These are phyloP conservation scores for Sparus aurata DNA, from an alignment of 2,797 vertebrate genomes.

Conservation along the genomic window DNA sequence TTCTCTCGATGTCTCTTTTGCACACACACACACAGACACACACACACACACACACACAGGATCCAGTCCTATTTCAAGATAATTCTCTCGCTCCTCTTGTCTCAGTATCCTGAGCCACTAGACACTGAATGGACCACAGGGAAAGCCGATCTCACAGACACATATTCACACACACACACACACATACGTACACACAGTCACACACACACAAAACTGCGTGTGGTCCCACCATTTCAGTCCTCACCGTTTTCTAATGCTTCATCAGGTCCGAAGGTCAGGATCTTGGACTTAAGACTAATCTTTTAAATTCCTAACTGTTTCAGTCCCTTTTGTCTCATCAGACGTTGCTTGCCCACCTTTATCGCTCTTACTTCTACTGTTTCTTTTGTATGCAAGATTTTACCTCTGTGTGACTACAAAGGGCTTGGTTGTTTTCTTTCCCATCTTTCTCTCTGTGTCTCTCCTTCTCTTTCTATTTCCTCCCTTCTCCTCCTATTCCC, in stretches of 20 bases:
- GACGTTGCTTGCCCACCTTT: constrained; percentile 54
- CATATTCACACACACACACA: constrained; percentile 44
- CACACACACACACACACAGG: constrained; percentile 35
- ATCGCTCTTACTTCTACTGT: constrained; percentile 24
- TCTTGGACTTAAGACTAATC: constrained; percentile 72
- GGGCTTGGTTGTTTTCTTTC: constrained; percentile 62
- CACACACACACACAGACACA: constrained; percentile 11
- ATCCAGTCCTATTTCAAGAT: constrained; percentile 80
- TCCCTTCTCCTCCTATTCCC: constrained; percentile 55
- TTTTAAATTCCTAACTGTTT: constrained; percentile 72
- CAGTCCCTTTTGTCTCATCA: constrained; percentile 60
- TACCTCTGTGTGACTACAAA: constrained; percentile 40
- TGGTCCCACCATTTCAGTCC: constrained; percentile 72
- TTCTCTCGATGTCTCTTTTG: constrained; percentile 48
- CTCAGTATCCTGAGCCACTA: constrained; percentile 77
- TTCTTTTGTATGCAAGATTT: constrained; percentile 47
- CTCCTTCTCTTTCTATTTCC: constrained; percentile 52
- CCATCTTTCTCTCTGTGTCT: constrained; percentile 46
- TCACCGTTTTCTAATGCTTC: constrained; percentile 72
- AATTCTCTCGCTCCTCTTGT: constrained; percentile 78
- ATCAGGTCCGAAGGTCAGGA: constrained; percentile 71
- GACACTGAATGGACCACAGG: constrained; percentile 76
- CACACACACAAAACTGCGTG: constrained; percentile 63
- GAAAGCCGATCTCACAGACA: constrained; percentile 80
- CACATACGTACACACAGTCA: constrained; percentile 27